phyloP scores from a whole-genome alignment of 92 coral and sea anemone species.

The Heliopora coerulea region DNA sequence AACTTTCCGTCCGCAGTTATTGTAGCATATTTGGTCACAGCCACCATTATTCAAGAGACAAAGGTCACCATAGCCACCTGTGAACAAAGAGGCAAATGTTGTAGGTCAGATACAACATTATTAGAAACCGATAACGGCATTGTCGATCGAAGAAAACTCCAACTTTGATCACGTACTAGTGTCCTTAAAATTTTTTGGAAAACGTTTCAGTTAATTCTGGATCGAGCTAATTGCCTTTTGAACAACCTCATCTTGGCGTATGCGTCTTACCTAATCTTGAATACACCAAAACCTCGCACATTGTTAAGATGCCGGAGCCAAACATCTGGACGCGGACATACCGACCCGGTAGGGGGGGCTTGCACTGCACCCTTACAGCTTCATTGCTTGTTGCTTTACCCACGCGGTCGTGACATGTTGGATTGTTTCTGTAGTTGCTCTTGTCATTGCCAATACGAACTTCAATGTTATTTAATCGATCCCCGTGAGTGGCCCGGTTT shows the following conservation, averaged over 20 bases:
- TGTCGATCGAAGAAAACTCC: too few species aligned
- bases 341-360: constrained; percentile 95
- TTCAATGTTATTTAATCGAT: constrained; percentile 86
- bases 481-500: constrained; percentile 70
- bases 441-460: constrained; percentile 72
- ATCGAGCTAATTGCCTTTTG: too few species aligned
- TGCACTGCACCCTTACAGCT: constrained; percentile 85
- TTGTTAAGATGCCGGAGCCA: constrained; percentile 78
- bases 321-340: constrained; percentile 94
- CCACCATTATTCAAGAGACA: constrained; percentile 95
- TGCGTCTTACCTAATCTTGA: constrained; percentile 77
- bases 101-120: too few species aligned
- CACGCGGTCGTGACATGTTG: constrained; percentile 90
- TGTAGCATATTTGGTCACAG: constrained; percentile 87
- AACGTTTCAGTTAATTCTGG: too few species aligned
- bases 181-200: too few species aligned
- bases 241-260: too few species aligned
- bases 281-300: constrained; percentile 90
- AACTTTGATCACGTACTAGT: too few species aligned
- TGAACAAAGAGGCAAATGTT: background rate
- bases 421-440: constrained; percentile 60
- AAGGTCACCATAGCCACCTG: constrained; percentile 85
- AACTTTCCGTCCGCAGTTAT: constrained; percentile 83
- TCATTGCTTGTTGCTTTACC: constrained; percentile 84
- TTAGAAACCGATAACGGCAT: too few species aligned